These are phyloP conservation scores for Zaprionus africanus DNA, from an alignment of 1,140 invertebrate genomes.

Conservation along the genomic window DNA sequence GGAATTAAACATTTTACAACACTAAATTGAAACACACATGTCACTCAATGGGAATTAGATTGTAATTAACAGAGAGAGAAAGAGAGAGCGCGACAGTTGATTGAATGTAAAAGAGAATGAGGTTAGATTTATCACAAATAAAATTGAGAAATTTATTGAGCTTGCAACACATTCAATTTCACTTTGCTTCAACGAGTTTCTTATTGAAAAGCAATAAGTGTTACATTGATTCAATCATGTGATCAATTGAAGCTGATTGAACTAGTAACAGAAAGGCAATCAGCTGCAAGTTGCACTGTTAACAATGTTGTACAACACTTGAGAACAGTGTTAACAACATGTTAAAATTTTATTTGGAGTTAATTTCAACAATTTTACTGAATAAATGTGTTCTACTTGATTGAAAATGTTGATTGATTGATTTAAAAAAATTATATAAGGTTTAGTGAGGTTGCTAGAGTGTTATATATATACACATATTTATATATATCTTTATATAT, in stretches of 20 bases:
- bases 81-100: not conserved
- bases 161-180: not conserved
- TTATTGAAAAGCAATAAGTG: not conserved
- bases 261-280: not conserved
- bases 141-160: not conserved
- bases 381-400: not conserved
- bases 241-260: not conserved
- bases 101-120: not conserved
- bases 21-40: conserved; percentile 2
- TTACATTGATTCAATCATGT: not conserved
- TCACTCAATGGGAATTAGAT: not conserved
- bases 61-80: not conserved
- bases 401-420: too few relatives aligned
- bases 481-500: too few relatives aligned
- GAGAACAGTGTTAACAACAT: not conserved
- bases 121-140: not conserved
- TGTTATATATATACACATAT: too few relatives aligned
- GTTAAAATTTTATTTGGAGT: not conserved
- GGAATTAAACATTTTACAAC: not conserved
- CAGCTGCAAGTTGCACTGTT: not conserved
- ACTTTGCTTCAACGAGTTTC: not conserved
- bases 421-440: too few relatives aligned
- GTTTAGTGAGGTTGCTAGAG: too few relatives aligned
- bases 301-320: not conserved
- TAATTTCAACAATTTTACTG: fast-evolving